Evolutionary conservation across 2,113 vertebrate genomes (phyloP).

Genomic region (Brachyhypopomus occidentalis): DNA sequence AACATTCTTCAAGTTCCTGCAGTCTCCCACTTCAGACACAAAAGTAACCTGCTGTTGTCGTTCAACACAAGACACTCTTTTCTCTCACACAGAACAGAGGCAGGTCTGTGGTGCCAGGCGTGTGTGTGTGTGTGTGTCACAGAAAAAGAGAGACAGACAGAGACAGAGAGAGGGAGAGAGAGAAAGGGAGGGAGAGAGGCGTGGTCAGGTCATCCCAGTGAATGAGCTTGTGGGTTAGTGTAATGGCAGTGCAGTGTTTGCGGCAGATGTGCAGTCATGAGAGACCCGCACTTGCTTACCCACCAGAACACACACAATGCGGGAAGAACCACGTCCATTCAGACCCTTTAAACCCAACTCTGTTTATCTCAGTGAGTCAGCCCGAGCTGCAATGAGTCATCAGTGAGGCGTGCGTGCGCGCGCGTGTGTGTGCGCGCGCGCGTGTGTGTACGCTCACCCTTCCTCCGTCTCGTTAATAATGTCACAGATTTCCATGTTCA

Average conservation of each 20-base stretch:
- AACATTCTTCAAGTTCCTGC: conserved; percentile 40
- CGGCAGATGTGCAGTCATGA: background rate
- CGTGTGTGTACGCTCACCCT: conserved; percentile 79
- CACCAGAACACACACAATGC: background rate
- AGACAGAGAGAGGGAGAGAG: background rate
- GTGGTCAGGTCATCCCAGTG: background rate
- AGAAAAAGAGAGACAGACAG: background rate
- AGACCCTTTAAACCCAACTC: conserved; percentile 3
- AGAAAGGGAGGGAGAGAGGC: background rate
- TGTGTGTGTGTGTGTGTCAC: conserved; percentile 26
- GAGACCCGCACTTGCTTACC: conserved; percentile 4
- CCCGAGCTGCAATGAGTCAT: conserved; percentile 9
- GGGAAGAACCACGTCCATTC: conserved; percentile 17
- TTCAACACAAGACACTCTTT: conserved; percentile 44
- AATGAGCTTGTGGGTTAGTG: background rate
- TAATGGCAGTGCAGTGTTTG: background rate
- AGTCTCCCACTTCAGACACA: conserved; percentile 35
- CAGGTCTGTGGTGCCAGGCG: conserved; percentile 37
- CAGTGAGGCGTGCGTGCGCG: background rate
- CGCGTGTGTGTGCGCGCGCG: conserved; percentile 31
- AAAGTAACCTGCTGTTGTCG: conserved; percentile 32
- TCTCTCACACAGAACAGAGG: conserved; percentile 45
- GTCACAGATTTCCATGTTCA: conserved; percentile 99
- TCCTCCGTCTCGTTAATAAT: conserved; percentile 99
- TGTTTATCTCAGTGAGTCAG: conserved; percentile 29